Base-by-base conservation (phyloP, 2,113 vertebrate genomes). In the Eretmochelys imbricata region DNA sequence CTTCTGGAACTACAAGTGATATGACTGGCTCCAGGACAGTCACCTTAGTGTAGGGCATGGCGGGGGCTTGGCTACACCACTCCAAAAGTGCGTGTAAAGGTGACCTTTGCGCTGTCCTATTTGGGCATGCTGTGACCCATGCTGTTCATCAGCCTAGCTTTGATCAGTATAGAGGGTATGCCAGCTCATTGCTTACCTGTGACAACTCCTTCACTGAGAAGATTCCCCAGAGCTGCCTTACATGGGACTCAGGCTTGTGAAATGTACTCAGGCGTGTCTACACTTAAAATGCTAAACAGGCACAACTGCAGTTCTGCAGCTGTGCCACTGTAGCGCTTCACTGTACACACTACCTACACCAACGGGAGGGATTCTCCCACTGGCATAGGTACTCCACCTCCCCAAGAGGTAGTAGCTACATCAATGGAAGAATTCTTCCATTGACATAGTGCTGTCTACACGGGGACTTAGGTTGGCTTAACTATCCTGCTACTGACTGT, bases 61-160 rank as follows among this genome's bases (percentile, higher is more conserved):
- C 13, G 3, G 17, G 2, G 1, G 35, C 72, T 48, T 50, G 87
- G 48, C 79, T 87, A 29, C 38, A 75, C 35, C 57, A 7, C 57
- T n/a, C 16, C 48, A 42, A 50, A 38, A 83, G 13, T 27, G 59
- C 1, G 0, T 1, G 1, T 0, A 1, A 8, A 80, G 49, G 3
- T 53, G 59, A 76, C 9, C 5, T 82, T 91, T 94, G 20, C 24
- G 27, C 62, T 87, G 38, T 10, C 20, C 51, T 0, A 0, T 25
- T 16, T 35, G 84, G 29, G 17, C 8, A 51, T 90, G 27, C 8
- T 0, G 0, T 75, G 42, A 5, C 54, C 24, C 27, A 54, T 90
- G 46, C 53, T 10, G 9, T 62, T 94, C 51, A 57, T 72, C 6
- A 88, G n/a, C 14, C 88, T 80, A 27, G 78, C 53, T 91, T n/a